Base-by-base conservation (phyloP, 1,140 invertebrate genomes). In the Drosophila pruinosa region DNA sequence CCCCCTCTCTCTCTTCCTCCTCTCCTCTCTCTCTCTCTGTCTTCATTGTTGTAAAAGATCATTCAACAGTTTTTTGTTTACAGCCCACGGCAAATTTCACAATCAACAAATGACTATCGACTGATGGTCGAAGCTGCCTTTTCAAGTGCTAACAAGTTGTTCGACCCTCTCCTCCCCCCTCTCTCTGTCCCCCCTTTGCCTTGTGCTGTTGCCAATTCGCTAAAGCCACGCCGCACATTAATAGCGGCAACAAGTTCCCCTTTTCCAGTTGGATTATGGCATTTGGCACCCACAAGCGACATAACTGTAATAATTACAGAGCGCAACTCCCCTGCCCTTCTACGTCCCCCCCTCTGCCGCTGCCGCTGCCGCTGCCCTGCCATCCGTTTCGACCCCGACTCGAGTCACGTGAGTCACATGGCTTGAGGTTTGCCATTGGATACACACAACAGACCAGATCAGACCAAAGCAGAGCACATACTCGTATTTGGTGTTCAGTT, bases 291-390 rank as follows among this genome's bases (percentile, higher is more conserved):
- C 65, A 70, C 67, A 48, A 70, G 31, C 59, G 31, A 64, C 62
- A 43, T 77, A 85, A 85, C 81, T 85, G 81, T 85, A 85, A 86
- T 85, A 28, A 85, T 85, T 85, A 86, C 81, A 85, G 17, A 52
- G 28, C 34, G 43, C 19, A 28, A n/a, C 15, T 4, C 22, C 8
- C 7, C 12, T 4, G 26, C 7, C 61, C 26, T 2, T n/a, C n/a
- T n/a, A n/a, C n/a, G n/a, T n/a, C 4, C 14, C 3, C 10, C 22
- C 45, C 10, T 10, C 19, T n/a, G n/a, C n/a, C n/a, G n/a, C n/a
- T n/a, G n/a, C n/a, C n/a, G n/a, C n/a, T n/a, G n/a, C n/a, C n/a
- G n/a, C n/a, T n/a, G n/a, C n/a, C n/a, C n/a, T n/a, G n/a, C n/a
- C n/a, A n/a, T n/a, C n/a, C 26, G 17, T 15, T 4, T 22, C 17